Base-by-base conservation (phyloP, 2,797 vertebrate genomes). In the Dermochelys coriacea region DNA sequence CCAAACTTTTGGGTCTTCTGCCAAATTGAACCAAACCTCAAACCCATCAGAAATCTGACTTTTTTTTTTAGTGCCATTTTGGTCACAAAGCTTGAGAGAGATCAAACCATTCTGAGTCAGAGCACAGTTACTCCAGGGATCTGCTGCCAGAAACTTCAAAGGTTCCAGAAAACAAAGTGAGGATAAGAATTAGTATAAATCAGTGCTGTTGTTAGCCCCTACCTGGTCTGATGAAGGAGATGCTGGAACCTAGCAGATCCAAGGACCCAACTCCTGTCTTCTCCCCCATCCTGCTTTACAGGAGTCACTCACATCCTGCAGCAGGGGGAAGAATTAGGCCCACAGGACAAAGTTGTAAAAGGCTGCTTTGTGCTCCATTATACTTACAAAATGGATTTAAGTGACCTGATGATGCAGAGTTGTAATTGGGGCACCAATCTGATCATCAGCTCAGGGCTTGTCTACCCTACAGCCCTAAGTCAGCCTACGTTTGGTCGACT, bases 1-100 rank as follows among this genome's bases (percentile, higher is more conserved):
- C 61, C 61, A 64, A 64, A 2, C 0, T 0, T 29, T 4, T 78
- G 80, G 34, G 19, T 79, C 18, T 0, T 0, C 45, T 37, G 29
- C 0, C 0, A 21, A 47, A 34, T 64, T 21, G 23, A 80, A 50
- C 41, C 82, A 16, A 89, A 57, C 45, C 41, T 87, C 75, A 52
- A 5, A 49, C 2, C 10, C 37, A 23, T 74, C 57, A 41, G 34
- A n/a, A 57, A 78, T 29, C n/a, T 68, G 79, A 81, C 31, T 4
- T 14, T 74, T 19, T 78, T 37, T 37, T 34, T 29, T 64, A 75
- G 78, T 51, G 3, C 4, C n/a, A 25, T 25, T 94, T 92, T 81
- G 86, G 81, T 86, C 52, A 85, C 37, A 71, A 51, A 55, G 52
- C 12, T 29, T 78, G 41, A 80, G 75, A 90, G 91, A 94, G 45